phyloP scores from a whole-genome alignment of 2,888 invertebrate species.

The Tetragonula carbonaria region DNA sequence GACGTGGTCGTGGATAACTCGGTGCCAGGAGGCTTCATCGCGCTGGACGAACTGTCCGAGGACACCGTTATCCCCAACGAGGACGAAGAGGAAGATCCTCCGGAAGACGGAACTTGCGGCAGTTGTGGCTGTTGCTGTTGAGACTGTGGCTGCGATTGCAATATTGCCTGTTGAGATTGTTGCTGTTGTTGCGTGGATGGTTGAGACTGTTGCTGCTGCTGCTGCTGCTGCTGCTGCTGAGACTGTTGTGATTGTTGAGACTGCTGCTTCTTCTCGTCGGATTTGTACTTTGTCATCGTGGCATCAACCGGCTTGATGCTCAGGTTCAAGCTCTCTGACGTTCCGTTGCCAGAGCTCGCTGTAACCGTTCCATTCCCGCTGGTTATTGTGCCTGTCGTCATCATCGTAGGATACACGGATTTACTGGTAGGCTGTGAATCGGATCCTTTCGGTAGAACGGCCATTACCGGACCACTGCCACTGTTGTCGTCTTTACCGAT shows the following conservation, averaged over 20 bases:
- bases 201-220: slow-evolving; percentile 23
- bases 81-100: slow-evolving; percentile 37
- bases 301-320: slow-evolving; percentile 84
- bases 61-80: slow-evolving; percentile 37
- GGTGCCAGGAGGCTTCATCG: slow-evolving; percentile 78
- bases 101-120: slow-evolving; percentile 35
- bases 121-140: slow-evolving; percentile 40
- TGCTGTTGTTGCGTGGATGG: slow-evolving; percentile 22
- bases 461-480: slow-evolving; percentile 62
- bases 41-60: slow-evolving; percentile 39
- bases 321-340: slow-evolving; percentile 83
- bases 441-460: slow-evolving; percentile 61
- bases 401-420: slow-evolving; percentile 62
- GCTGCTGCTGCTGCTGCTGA: slow-evolving; percentile 39
- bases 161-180: slow-evolving; percentile 25
- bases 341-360: slow-evolving; percentile 36
- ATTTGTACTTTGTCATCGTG: slow-evolving; percentile 80
- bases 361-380: slow-evolving; percentile 30
- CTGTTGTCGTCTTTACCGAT: slow-evolving; percentile 72
- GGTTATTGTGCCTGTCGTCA: slow-evolving; percentile 53
- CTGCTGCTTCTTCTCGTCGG: slow-evolving; percentile 73
- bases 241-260: slow-evolving; percentile 35
- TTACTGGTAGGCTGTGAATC: slow-evolving; percentile 61
- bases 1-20: slow-evolving; percentile 80
- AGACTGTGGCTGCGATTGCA: slow-evolving; percentile 27